These are phyloP conservation scores for Erpetoichthys calabaricus DNA, from an alignment of 2,797 vertebrate genomes.

Conservation along the genomic window DNA sequence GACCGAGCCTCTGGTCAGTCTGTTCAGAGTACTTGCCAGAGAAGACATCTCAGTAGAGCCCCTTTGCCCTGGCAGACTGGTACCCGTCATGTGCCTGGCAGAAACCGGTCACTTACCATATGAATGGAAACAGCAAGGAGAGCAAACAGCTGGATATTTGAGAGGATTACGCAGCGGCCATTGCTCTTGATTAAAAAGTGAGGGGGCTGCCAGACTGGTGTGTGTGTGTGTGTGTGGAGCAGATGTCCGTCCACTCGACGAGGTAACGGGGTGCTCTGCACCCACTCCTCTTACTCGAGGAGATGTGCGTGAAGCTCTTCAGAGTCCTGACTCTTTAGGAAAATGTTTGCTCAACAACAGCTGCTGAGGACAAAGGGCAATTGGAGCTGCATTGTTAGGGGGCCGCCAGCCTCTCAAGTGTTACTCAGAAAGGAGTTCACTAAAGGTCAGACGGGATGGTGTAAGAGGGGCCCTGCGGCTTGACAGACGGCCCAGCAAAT, in stretches of 20 bases:
- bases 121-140: too few species aligned
- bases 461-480: constrained; percentile 1
- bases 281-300: not conserved
- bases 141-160: too few species aligned
- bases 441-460: constrained; percentile 27
- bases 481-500: too few species aligned
- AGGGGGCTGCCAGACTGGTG: constrained; percentile 20
- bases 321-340: too few species aligned
- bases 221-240: constrained; percentile 16
- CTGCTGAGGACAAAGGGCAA: constrained; percentile 1
- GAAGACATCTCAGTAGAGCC: too few species aligned
- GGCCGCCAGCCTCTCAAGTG: constrained; percentile 19
- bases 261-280: not conserved
- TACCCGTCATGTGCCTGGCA: too few species aligned
- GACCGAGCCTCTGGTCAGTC: constrained; percentile 1
- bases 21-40: too few species aligned
- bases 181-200: constrained; percentile 21
- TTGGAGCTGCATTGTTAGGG: not conserved
- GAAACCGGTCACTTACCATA: too few species aligned
- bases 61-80: too few species aligned
- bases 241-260: not conserved
- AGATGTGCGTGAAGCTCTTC: too few species aligned
- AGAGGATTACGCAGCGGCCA: constrained; percentile 19
- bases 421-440: constrained; percentile 21
- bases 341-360: not conserved